phyloP scores from a whole-genome alignment of 2,113 vertebrate genomes.

The Oxyura jamaicensis region DNA sequence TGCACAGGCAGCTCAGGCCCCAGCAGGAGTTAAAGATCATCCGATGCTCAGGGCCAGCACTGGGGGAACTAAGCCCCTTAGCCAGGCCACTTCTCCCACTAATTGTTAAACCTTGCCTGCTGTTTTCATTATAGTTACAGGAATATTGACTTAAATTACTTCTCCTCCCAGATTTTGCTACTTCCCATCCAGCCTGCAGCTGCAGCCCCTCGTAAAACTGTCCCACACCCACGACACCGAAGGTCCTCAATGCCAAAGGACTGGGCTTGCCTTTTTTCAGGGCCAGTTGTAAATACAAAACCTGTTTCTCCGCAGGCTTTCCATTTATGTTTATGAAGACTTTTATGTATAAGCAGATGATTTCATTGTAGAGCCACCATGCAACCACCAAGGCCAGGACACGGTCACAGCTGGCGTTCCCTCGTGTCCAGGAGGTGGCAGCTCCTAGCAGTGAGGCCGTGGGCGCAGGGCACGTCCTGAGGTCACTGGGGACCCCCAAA shows the following conservation, averaged over 20 bases:
- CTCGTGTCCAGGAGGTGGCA: background rate
- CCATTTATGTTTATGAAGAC: background rate
- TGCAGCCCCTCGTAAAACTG: rapidly evolving
- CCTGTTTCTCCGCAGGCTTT: background rate
- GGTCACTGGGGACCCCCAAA: background rate
- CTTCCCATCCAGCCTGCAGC: background rate
- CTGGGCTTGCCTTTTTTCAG: background rate
- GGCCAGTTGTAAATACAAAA: background rate
- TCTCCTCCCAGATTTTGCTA: background rate
- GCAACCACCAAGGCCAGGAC: background rate
- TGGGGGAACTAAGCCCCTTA: background rate
- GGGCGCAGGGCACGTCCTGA: background rate
- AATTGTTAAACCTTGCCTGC: background rate
- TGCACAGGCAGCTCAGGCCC: rapidly evolving
- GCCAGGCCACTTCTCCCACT: background rate
- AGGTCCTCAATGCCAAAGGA: background rate
- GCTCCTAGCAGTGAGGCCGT: background rate
- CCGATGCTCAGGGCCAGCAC: background rate
- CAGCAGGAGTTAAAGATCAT: background rate
- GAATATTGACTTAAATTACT: background rate
- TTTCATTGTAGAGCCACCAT: background rate
- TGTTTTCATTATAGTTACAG: background rate
- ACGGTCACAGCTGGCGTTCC: rapidly evolving
- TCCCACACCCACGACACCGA: background rate
- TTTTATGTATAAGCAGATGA: background rate